Conservation (phyloP, 2,113 vertebrate genomes). For the Narcine bancroftii region DNA sequence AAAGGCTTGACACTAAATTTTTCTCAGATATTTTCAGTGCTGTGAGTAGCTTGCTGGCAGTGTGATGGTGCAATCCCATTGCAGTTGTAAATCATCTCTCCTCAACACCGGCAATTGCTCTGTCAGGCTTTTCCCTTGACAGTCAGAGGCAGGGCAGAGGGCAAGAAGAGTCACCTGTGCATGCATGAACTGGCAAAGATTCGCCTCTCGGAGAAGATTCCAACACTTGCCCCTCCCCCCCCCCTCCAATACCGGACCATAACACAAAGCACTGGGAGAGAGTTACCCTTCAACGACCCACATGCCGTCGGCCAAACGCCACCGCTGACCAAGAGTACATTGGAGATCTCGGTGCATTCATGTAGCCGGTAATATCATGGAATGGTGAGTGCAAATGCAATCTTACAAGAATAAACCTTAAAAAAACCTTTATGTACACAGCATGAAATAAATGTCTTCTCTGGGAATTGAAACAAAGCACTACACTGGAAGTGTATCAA, state of each 20-base stretch:
- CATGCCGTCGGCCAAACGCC: not conserved
- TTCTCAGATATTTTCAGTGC: not conserved
- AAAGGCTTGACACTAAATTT: not conserved
- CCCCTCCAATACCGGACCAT: not conserved
- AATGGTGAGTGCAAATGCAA: not conserved
- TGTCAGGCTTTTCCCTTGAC: not conserved
- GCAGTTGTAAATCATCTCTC: not conserved
- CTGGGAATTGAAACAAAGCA: not conserved
- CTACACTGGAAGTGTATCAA: not conserved
- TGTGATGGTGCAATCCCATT: no score
- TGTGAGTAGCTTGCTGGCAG: not conserved
- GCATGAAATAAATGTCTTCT: not conserved
- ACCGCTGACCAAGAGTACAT: not conserved
- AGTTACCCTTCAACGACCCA: not conserved
- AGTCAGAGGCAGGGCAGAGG: not conserved
- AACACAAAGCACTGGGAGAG: not conserved
- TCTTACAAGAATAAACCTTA: no score
- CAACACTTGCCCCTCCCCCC: no score
- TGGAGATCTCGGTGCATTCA: no score
- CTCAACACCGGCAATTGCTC: not conserved
- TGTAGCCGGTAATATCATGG: not conserved
- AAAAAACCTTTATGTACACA: not conserved
- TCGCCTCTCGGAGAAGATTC: no score
- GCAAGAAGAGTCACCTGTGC: not conserved
- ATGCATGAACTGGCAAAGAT: not conserved